Evolutionary conservation across 2,888 invertebrate genomes (phyloP).

Genomic region (Epinotia nisella): DNA sequence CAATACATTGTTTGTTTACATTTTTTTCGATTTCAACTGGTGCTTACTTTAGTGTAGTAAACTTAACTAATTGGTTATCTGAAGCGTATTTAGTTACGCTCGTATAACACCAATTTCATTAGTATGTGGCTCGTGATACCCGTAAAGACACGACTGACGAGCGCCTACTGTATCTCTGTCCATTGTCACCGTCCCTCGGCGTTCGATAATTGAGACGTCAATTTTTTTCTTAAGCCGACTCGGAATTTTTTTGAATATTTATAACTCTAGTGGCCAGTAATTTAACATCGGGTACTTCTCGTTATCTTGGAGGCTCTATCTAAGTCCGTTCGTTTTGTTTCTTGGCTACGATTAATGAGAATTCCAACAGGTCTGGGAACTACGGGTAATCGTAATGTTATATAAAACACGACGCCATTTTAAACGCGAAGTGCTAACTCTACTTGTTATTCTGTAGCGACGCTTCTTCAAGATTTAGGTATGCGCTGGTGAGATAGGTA

Average conservation of each 20-base stretch:
- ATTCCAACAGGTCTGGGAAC: slow-evolving; percentile 52
- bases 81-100: too few species aligned
- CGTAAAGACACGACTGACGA: background rate
- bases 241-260: slow-evolving; percentile 78
- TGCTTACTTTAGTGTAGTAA: too few species aligned
- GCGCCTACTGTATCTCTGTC: slow-evolving; percentile 46
- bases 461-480: background rate
- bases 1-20: too few species aligned
- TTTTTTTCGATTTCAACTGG: too few species aligned
- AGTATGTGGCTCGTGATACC: background rate
- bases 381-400: slow-evolving; percentile 30
- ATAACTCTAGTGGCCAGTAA: slow-evolving; percentile 77
- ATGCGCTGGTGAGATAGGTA: background rate
- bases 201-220: slow-evolving; percentile 83
- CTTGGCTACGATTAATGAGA: slow-evolving; percentile 56
- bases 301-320: slow-evolving; percentile 77
- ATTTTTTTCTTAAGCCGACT: slow-evolving; percentile 69
- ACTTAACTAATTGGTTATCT: too few species aligned
- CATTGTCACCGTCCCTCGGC: slow-evolving; percentile 52
- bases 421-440: slow-evolving; percentile 31
- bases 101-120: background rate
- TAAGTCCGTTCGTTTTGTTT: slow-evolving; percentile 57
- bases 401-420: slow-evolving; percentile 44
- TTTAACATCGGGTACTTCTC: slow-evolving; percentile 72
- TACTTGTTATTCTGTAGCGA: background rate